A percentile compares a stretch with the other conserved stretches of the same genome.
These are phyloP conservation scores for Temnothorax rugatulus DNA, from an alignment of 2,888 invertebrate genomes.

Conservation along the genomic window DNA sequence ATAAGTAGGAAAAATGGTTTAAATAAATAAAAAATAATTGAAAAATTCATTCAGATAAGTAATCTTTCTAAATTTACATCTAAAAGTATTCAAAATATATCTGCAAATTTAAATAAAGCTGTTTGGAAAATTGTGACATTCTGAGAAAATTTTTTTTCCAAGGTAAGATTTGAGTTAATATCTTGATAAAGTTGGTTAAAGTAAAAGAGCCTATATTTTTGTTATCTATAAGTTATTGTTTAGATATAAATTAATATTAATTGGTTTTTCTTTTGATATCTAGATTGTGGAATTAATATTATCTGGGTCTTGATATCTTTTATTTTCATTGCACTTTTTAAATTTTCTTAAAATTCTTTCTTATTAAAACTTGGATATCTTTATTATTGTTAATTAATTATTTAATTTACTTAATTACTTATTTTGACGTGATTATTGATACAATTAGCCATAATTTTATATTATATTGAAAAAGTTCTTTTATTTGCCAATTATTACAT, in stretches of 20 bases:
- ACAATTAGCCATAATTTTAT: neutral
- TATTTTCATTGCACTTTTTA: neutral
- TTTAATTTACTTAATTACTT: conserved; percentile 3
- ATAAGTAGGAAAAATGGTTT: too few relatives aligned
- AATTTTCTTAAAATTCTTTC: neutral
- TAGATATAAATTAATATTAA: neutral
- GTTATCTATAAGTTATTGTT: neutral
- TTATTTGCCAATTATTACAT: neutral
- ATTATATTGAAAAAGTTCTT: neutral
- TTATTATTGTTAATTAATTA: neutral
- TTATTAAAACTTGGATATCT: neutral
- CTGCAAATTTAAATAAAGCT: neutral
- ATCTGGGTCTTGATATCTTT: neutral
- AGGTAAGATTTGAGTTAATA: neutral
- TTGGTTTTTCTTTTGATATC: neutral
- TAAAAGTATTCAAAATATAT: neutral
- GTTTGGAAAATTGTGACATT: neutral
- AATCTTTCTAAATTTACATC: neutral
- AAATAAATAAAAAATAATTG: neutral
- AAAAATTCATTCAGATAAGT: neutral
- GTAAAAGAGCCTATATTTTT: neutral
- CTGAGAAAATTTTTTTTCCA: neutral
- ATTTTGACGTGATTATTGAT: neutral
- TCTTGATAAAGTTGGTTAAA: neutral
- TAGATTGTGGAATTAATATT: neutral